phyloP scores from a whole-genome alignment of 2,888 invertebrate species.

The Cerceris ruficornis region DNA sequence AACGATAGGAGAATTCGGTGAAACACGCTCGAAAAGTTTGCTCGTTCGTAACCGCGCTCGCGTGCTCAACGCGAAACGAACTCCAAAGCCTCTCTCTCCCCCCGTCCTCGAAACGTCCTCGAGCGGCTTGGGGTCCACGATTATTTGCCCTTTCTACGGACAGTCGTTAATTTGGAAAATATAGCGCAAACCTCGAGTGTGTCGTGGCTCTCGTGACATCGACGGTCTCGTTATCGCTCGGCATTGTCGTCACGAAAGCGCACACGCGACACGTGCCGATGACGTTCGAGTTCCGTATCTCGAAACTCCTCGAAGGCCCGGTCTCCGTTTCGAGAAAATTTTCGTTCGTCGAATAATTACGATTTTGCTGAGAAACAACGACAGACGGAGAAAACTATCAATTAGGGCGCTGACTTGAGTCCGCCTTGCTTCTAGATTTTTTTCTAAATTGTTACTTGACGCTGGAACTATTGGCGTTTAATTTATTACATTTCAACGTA shows the following conservation, averaged over 20 bases:
- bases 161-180: slow-evolving; percentile 21
- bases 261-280: slow-evolving; percentile 26
- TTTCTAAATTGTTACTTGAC: no score
- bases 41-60: background rate
- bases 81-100: background rate
- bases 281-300: background rate
- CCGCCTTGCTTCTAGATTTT: no score
- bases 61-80: slow-evolving; percentile 3
- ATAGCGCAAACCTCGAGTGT: background rate
- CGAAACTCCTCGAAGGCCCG: background rate
- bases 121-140: background rate
- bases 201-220: slow-evolving; percentile 12
- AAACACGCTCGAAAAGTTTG: no score
- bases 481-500: no score
- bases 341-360: no score
- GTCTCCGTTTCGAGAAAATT: no score
- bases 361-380: no score
- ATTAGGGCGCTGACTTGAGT: no score
- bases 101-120: background rate
- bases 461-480: no score
- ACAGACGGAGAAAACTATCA: no score
- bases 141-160: background rate
- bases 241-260: slow-evolving; percentile 29
- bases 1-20: no score
- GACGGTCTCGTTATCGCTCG: slow-evolving; percentile 37